Percentiles rank a stretch among this genome's conserved stretches.
phyloP scores from a whole-genome alignment of 2,113 vertebrate species.

The Neogobius melanostomus region DNA sequence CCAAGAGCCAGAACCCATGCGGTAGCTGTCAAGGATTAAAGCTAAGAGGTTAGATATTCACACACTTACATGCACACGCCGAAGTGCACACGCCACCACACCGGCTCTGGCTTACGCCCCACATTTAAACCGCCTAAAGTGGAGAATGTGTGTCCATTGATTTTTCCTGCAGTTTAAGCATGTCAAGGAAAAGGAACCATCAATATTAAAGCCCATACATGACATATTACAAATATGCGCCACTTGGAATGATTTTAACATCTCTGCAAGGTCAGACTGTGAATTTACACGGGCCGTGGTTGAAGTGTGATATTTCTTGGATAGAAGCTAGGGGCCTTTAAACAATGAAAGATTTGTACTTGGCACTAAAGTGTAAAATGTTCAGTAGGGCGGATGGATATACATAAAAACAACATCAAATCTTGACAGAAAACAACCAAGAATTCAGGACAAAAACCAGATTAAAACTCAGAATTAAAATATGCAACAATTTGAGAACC shows the following conservation, averaged over 20 bases:
- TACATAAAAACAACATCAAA: no score
- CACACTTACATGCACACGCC: slow-evolving; percentile 22
- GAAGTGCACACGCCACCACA: not conserved
- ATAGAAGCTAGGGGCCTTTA: not conserved
- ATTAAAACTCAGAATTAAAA: not conserved
- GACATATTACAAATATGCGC: slow-evolving; percentile 53
- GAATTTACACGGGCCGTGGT: slow-evolving; percentile 5
- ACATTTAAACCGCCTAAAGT: slow-evolving; percentile 25
- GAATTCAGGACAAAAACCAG: not conserved
- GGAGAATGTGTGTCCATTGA: slow-evolving; percentile 15
- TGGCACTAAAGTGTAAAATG: no score
- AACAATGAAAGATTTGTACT: no score
- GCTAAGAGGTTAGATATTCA: slow-evolving; percentile 43
- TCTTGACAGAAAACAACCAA: not conserved
- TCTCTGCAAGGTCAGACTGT: slow-evolving; percentile 17
- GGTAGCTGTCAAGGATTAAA: slow-evolving; percentile 50
- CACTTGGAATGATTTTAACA: slow-evolving; percentile 42
- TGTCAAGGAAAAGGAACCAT: slow-evolving; percentile 21
- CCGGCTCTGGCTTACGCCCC: not conserved
- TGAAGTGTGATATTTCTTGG: slow-evolving; percentile 13
- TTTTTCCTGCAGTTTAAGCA: slow-evolving; percentile 20
- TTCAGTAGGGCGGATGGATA: no score
- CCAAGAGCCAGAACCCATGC: slow-evolving; percentile 28
- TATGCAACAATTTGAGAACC: not conserved
- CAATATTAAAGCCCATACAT: slow-evolving; percentile 52